Evolutionary conservation across 92 coral and sea anemone genomes (phyloP).

Genomic region (Phymanthus crucifer): DNA sequence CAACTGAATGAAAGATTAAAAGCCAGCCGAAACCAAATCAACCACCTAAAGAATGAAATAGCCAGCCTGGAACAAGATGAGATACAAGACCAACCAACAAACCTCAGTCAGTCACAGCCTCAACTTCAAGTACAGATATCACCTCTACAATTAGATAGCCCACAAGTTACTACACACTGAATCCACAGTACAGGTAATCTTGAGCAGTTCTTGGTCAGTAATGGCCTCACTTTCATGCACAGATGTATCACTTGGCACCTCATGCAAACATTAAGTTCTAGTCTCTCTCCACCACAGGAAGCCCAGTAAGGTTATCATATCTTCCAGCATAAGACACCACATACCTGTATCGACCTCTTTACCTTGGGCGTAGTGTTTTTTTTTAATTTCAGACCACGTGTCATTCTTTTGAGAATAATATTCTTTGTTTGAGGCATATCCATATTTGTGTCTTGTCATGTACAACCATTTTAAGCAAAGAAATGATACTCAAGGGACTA

Average conservation of each 20-base stretch:
- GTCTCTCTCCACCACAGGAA: not conserved
- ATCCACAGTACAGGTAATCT: not conserved
- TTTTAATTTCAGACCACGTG: no score
- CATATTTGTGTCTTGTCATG: no score
- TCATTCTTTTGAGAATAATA: no score
- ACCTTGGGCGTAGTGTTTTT: no score
- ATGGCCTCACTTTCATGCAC: not conserved
- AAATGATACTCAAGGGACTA: no score
- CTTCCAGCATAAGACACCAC: no score
- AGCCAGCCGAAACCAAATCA: constrained; percentile 84
- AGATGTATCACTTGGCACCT: not conserved
- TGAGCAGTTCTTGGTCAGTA: not conserved
- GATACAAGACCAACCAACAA: constrained; percentile 30
- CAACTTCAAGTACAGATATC: constrained; percentile 35
- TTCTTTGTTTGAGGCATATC: no score
- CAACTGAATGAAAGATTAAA: constrained; percentile 84
- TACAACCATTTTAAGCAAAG: no score
- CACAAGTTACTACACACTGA: not conserved
- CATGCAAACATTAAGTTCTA: not conserved
- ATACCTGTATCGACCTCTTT: no score
- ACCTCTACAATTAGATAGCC: constrained; percentile 19
- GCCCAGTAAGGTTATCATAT: not conserved
- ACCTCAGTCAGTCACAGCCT: constrained; percentile 11
- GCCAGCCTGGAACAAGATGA: constrained; percentile 84
- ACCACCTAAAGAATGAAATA: constrained; percentile 75